Evolutionary conservation across 1,140 invertebrate genomes (phyloP), one percentile per base, ranked within the genome.

Genomic region (Orchestia grillus): DNA sequence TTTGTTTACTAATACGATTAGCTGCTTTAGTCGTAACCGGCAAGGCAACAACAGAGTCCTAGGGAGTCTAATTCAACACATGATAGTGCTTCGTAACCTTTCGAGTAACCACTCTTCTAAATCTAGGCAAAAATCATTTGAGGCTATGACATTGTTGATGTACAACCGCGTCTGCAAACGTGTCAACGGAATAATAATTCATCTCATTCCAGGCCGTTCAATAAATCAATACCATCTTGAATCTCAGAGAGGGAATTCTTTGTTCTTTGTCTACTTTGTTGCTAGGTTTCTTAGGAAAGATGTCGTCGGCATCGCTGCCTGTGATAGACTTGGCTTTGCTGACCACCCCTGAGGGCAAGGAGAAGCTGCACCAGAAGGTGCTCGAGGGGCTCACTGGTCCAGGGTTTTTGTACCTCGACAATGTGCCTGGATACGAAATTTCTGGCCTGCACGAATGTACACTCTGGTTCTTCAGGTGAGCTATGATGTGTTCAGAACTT

Each of bases 381-480:
- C 40, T 45, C 6, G 92, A 94, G 11, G 92, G 43, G 8, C 44
- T 94, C 8, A 47, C 92, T 16, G 92, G 92, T 11, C 92, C 92
- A 11, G 92, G 92, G 1, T 94, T 94, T n/a, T 44, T 94, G 43
- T 94, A 94, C 44, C 92, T 94, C 3, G 41, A 94, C 36, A 44
- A 44, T 42, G 92, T 94, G 43, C 92, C 92, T 44, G 44, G 36
- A 11, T 94, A 94, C 92, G 92, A 94, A n/a, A 42, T 44, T 40
- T 11, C 43, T 36, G 44, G n/a, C 40, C 44, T 94, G 92, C 43
- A 94, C 23, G 43, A 94, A 40, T 94, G 92, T 44, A 94, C 44
- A 6, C 43, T 41, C 40, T 94, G 92, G 92, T 94, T 94, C 40
- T 94, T 94, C 44, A 92, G 42, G 90, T 92, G 44, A 92, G 90